Base-by-base conservation (phyloP, 1,140 invertebrate genomes). In the Eumaeus atala region DNA sequence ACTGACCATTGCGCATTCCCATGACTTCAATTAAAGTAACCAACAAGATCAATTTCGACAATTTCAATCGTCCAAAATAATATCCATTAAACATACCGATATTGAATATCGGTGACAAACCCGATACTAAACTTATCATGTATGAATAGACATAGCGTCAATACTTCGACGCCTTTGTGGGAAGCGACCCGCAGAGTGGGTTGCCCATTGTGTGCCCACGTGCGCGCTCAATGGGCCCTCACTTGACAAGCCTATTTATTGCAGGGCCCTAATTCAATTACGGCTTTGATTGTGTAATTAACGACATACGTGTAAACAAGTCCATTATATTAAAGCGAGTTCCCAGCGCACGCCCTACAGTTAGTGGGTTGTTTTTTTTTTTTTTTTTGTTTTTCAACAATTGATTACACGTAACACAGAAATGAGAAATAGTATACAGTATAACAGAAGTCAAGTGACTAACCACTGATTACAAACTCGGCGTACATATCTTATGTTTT, bases 251-350 rank as follows among this genome's bases (percentile, higher is more conserved):
- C 34, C 33, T 35, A 36, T 35, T 50, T 16, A 17, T 35, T 14
- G 48, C 33, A 34, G 10, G 48, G 48, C 18, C 16, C 12, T 50
- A 50, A 50, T 50, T 50, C 12, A 50, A 50, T 50, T 50, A 50
- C 17, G 12, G 28, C 18, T 50, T 14, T 35, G 14, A 33, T 33
- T 16, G 18, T 18, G 12, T 16, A 16, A 16, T 10, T 37, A 37
- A 14, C 5, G 7, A 9, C 17, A 16, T 16, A 44, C 14, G 14
- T 14, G 40, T 9, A 16, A 17, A 44, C 17, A 14, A 8, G 16
- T 44, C 9, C 16, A 28, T 44, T 44, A 17, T 37, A 37, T 2
- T 37, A 10, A 37, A 37, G 35, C n/a, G 9, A n/a, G 35, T 37
- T n/a, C n/a, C n/a, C n/a, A n/a, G n/a, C n/a, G n/a, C n/a, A n/a